phyloP scores from a whole-genome alignment of 1,140 invertebrate genomes.

The Aphaenogaster floridana region DNA sequence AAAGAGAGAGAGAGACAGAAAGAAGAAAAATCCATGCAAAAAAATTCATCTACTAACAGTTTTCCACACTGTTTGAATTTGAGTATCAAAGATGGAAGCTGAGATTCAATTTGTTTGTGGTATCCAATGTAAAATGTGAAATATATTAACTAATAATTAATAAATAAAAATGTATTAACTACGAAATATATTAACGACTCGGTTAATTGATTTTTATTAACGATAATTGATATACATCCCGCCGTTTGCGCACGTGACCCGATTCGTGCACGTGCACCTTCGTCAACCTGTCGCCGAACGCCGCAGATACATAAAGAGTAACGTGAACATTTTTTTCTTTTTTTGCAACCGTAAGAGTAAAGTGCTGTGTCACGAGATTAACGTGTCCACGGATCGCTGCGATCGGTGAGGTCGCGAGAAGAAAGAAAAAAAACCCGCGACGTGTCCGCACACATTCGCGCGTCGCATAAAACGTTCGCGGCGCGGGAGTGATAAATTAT shows the following conservation, averaged over 20 bases:
- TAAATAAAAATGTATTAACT: background rate
- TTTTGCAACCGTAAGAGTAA: background rate
- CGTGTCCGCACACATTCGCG: background rate
- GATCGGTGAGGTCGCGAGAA: background rate
- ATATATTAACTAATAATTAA: background rate
- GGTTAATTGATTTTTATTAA: conserved; percentile 20
- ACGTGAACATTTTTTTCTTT: background rate
- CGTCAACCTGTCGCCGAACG: background rate
- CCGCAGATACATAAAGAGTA: background rate
- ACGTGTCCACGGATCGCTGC: background rate
- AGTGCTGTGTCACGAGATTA: background rate
- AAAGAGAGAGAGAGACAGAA: background rate
- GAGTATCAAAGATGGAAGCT: background rate
- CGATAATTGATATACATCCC: background rate
- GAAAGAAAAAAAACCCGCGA: background rate
- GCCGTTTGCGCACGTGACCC: background rate
- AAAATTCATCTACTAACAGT: too few species aligned
- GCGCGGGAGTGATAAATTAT: conserved; percentile 5
- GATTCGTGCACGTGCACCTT: background rate
- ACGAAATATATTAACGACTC: background rate
- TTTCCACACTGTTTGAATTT: background rate
- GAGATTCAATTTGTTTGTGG: background rate
- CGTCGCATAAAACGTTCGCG: background rate
- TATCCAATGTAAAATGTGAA: background rate
- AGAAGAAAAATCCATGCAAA: too few species aligned